Conservation (phyloP, 2,113 vertebrate genomes). For the Spilogale gracilis region DNA sequence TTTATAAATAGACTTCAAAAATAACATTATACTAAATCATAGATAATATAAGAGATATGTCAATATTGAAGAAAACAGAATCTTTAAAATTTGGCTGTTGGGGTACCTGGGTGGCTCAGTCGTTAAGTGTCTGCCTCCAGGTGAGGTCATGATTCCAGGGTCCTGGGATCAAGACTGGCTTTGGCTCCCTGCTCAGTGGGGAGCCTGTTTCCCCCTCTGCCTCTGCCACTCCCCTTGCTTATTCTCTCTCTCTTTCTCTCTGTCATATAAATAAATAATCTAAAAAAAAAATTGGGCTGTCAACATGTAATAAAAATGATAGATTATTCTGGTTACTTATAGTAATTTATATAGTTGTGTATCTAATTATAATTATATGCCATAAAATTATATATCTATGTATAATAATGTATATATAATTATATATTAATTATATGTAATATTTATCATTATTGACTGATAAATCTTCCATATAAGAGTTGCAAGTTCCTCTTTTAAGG, state of each 20-base stretch:
- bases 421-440: background rate
- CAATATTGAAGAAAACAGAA: background rate
- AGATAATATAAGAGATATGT: background rate
- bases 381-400: background rate
- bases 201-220: too few species aligned
- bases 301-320: background rate
- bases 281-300: background rate
- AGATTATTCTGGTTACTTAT: background rate
- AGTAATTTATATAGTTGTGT: background rate
- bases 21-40: constrained; percentile 16
- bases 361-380: background rate
- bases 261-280: too few species aligned
- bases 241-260: too few species aligned
- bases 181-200: too few species aligned
- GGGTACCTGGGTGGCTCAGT: too few species aligned
- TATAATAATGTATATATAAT: background rate
- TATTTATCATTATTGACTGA: background rate
- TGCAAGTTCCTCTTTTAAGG: constrained; percentile 38
- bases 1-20: constrained; percentile 22
- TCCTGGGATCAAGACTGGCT: too few species aligned
- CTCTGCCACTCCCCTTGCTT: too few species aligned
- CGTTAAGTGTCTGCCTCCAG: too few species aligned
- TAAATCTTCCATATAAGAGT: background rate
- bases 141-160: too few species aligned
- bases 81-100: background rate